Conservation (phyloP, 2,113 vertebrate genomes). For the Falco punctatus region DNA sequence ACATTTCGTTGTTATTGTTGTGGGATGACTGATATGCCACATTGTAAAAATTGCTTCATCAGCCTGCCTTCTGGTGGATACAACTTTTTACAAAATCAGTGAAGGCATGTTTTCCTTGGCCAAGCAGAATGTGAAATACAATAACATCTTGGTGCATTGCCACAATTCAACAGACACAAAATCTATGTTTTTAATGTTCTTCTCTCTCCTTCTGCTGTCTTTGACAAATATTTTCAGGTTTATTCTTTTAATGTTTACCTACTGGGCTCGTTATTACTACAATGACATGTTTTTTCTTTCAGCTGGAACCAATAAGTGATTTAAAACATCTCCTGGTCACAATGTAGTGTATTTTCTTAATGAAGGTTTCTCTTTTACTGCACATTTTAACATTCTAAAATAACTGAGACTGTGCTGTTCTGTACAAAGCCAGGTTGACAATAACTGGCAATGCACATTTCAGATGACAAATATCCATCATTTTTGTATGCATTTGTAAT, state of each 20-base stretch:
- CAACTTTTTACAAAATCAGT: not conserved
- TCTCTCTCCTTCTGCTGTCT: not conserved
- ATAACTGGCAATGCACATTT: not conserved
- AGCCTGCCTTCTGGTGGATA: not conserved
- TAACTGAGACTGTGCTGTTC: not conserved
- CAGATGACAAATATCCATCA: not conserved
- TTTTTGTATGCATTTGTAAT: conserved; percentile 36
- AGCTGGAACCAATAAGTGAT: not conserved
- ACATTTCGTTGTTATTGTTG: not conserved
- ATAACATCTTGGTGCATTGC: not conserved
- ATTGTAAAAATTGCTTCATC: not conserved
- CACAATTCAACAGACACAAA: not conserved
- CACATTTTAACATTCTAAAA: not conserved
- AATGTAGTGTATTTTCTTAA: not conserved
- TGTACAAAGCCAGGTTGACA: not conserved
- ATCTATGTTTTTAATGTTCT: not conserved
- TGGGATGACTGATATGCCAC: not conserved
- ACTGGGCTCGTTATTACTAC: not conserved
- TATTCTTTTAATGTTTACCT: not conserved
- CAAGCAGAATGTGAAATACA: not conserved
- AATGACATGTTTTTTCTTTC: not conserved
- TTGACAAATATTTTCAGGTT: not conserved
- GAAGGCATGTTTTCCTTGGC: not conserved
- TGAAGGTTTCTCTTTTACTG: not conserved
- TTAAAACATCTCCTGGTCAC: not conserved